phyloP scores from a whole-genome alignment of 2,888 invertebrate species.

The Antheraea yamamai region DNA sequence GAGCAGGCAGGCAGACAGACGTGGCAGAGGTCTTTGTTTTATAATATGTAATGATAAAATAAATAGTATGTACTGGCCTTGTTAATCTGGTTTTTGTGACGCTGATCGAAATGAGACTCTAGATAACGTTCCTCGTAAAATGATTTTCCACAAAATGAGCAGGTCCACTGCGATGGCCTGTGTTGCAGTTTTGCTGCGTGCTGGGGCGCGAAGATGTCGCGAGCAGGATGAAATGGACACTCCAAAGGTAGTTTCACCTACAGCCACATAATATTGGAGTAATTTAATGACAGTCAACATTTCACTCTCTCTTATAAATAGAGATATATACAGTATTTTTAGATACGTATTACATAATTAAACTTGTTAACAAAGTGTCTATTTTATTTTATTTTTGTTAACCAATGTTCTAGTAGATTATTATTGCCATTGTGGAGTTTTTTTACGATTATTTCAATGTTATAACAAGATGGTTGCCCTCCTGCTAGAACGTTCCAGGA shows the following conservation, averaged over 20 bases:
- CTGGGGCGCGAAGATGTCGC: constrained; percentile 94
- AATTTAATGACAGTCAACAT: background rate
- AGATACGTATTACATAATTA: too few species aligned
- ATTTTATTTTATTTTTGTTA: too few species aligned
- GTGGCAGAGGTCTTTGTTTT: too few species aligned
- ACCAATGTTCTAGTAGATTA: too few species aligned
- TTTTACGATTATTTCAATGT: too few species aligned
- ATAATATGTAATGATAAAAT: too few species aligned
- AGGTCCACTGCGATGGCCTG: constrained; percentile 94
- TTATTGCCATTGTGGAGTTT: too few species aligned
- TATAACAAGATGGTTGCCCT: too few species aligned
- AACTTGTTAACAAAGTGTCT: too few species aligned
- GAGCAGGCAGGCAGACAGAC: too few species aligned
- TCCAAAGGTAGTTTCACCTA: constrained; percentile 91
- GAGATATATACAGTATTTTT: background rate
- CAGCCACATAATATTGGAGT: constrained; percentile 14
- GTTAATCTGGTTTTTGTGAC: constrained; percentile 92
- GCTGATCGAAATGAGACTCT: constrained; percentile 94
- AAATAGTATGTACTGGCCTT: constrained; percentile 84
- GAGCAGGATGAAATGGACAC: constrained; percentile 93
- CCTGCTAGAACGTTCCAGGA: too few species aligned
- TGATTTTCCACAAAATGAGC: constrained; percentile 94
- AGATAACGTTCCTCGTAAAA: constrained; percentile 94
- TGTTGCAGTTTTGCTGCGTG: constrained; percentile 93
- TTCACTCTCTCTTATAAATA: background rate